Evolutionary conservation across 2,888 invertebrate genomes (phyloP), one percentile per base, ranked within the genome.

Genomic region (Norana najaformis): DNA sequence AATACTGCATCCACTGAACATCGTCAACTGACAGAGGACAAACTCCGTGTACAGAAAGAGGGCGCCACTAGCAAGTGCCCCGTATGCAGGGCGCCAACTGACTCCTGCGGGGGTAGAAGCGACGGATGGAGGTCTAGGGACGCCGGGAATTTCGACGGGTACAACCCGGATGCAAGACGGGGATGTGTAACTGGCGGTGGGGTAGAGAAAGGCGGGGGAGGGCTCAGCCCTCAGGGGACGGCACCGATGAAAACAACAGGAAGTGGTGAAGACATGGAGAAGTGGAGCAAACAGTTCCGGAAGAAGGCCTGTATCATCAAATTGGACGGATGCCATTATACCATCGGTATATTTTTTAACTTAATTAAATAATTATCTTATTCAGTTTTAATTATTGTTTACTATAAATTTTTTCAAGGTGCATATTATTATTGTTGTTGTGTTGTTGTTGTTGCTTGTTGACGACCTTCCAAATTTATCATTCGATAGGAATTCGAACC

Each of bases 261-360:
- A 85, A 36, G 37, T 37, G 85, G 16, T 16, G 85, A 14, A 36
- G 18, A 37, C 35, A 85, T 85, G 35, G 35, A 37, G 85, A 85
- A 35, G 23, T 85, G 85, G 85, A 85, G 37, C 85, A 85, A 85
- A 37, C 35, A 85, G 34, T 35, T 89, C 83, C 37, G 83, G 88
- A 91, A 90, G 47, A 90, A 91, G 36, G 94, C 94, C 90, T 97
- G 97, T 95, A 97, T 97, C 92, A 96, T 97, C 92, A 97, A 97
- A 88, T 96, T 97, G 93, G 97, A 97, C 95, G 97, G 97, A 93
- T 97, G 97, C 95, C 97, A 97, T 92, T 97, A 97, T 95, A 97
- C 97, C 93, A 97, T 97, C 96, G 97, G 97, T 97, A 95, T 90
- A 89, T 8, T 8, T 69, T n/a, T 2, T n/a, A n/a, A 69, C 30